Evolutionary conservation across 1,140 invertebrate species (phyloP).

Genomic region (Leptopilina boulardi): DNA sequence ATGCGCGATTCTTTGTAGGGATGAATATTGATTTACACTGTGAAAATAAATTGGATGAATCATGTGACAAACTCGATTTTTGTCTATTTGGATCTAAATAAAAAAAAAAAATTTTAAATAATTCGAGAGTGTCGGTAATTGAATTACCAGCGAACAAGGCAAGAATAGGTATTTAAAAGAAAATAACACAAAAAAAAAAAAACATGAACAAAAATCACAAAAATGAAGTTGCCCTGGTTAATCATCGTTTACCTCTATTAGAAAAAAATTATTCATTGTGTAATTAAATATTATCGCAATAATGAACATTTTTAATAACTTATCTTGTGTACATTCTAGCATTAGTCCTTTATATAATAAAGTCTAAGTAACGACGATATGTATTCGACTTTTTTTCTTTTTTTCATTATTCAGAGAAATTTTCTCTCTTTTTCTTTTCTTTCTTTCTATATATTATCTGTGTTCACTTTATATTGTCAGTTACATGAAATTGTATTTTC

Average conservation of each 20-base stretch:
- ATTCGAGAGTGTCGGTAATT: conserved; percentile 56
- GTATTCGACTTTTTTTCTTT: conserved; percentile 3
- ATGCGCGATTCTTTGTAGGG: conserved; percentile 15
- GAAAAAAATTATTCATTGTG: conserved; percentile 68
- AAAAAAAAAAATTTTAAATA: no score
- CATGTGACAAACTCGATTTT: conserved; percentile 46
- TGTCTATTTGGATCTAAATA: conserved; percentile 38
- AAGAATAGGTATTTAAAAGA: conserved; percentile 52
- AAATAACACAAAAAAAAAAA: conserved; percentile 47
- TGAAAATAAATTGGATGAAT: conserved; percentile 29
- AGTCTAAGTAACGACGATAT: conserved; percentile 65
- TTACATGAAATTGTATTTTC: conserved; percentile 4
- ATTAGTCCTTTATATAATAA: conserved; percentile 75
- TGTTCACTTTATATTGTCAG: neutral
- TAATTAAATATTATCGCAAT: conserved; percentile 72
- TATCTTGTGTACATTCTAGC: conserved; percentile 74
- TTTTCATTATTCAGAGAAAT: neutral
- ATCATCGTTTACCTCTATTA: conserved; percentile 65
- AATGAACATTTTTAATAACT: conserved; percentile 74
- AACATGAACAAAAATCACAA: conserved; percentile 37
- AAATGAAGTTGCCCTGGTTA: conserved; percentile 46
- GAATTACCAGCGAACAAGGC: conserved; percentile 56
- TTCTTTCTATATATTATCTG: no score
- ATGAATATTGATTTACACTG: conserved; percentile 28
- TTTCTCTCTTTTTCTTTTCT: no score